Evolutionary conservation across 2,113 vertebrate genomes (phyloP), one percentile per base, ranked within the genome.

Genomic region (Porphyrio hochstetteri): DNA sequence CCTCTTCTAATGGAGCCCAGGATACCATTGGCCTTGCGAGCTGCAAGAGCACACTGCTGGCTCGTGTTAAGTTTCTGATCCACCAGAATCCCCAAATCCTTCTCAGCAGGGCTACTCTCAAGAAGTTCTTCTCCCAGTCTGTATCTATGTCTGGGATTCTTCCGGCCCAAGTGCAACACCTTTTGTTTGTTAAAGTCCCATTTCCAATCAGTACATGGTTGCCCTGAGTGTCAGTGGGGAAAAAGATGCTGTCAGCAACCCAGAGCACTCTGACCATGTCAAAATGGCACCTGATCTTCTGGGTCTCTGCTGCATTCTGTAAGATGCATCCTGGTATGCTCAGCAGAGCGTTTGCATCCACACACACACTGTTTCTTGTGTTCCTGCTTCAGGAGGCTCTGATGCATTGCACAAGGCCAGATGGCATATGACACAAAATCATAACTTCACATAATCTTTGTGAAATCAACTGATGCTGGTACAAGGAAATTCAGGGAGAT

Each of bases 331-430:
- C 65, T 1, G 25, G 21, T 13, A 24, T 1, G 7, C 25, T 78
- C 84, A 71, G 57, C 59, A 74, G 20, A 65, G 18, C 0, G 0
- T 24, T 77, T 60, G 44, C 27, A 20, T 42, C 38, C 1, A 1
- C 15, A 6, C 17, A 33, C 29, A 23, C 18, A 4, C 57, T 36
- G 9, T n/a, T 68, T 57, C 70, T 75, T 65, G 9, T 31, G 6
- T 69, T 53, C 10, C 4, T 57, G 14, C 67, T 81, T 67, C 67
- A 46, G 57, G 29, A 91, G 42, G 38, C 29, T 84, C n/a, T 46
- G 35, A 57, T 82, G 53, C 63, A 20, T 42, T 76, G 33, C 78
- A 60, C 20, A 68, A 80, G 67, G 85, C 9, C 29, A 79, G 56
- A 20, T 61, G 35, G 42, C 46, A 48, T 0, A 9, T 59, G 57